phyloP scores from a whole-genome alignment of 1,140 invertebrate species.

The Pogonus chalceus region DNA sequence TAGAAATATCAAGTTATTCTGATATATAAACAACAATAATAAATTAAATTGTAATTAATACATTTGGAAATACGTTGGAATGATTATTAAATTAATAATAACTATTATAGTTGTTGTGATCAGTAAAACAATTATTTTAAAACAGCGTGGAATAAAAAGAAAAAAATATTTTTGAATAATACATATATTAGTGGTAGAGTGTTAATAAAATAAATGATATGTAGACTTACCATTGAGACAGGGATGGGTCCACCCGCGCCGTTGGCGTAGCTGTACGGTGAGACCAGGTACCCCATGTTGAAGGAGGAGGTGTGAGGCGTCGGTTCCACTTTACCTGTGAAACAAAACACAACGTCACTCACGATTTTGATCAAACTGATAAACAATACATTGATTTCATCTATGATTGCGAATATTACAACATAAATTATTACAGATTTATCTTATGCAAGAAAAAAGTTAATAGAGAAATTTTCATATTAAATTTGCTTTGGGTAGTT shows the following conservation, averaged over 20 bases:
- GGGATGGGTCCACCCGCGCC: conserved; percentile 70
- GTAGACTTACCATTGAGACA: conserved; percentile 74
- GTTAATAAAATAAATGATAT: not conserved
- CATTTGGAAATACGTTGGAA: no score
- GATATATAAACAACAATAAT: no score
- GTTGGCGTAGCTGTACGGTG: conserved; percentile 79
- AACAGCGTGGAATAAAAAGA: not conserved
- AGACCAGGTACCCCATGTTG: conserved; percentile 84
- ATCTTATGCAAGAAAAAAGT: no score
- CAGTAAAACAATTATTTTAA: not conserved
- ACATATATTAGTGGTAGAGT: not conserved
- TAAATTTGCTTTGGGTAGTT: no score
- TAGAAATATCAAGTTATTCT: no score
- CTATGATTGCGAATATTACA: no score
- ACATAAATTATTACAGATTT: no score
- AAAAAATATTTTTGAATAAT: not conserved
- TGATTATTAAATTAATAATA: no score
- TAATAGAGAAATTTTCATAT: no score
- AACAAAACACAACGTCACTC: conserved; percentile 11
- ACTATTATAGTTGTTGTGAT: not conserved
- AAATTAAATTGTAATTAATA: no score
- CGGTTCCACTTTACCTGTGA: conserved; percentile 78
- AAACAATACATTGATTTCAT: no score
- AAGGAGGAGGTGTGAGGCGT: conserved; percentile 69
- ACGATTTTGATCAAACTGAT: no score